Conservation (phyloP, 2,113 vertebrate species). For the Campylorhamphus procurvoides region DNA sequence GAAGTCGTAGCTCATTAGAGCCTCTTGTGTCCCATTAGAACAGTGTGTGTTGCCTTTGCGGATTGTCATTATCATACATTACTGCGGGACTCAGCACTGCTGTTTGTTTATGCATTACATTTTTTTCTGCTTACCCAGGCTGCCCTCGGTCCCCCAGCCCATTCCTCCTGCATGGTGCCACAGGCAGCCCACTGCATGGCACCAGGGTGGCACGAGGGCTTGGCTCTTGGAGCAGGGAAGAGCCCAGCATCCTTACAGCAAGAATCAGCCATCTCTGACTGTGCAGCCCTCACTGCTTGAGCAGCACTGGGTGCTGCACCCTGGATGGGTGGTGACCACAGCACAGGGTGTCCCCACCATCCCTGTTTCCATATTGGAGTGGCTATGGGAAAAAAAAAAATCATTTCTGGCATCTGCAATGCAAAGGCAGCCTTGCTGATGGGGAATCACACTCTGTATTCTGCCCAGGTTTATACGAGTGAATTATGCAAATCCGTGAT, state of each 20-base stretch:
- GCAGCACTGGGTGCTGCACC: not conserved
- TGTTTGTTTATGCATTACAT: slow-evolving; percentile 52
- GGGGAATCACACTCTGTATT: slow-evolving; percentile 71
- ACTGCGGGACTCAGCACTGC: slow-evolving; percentile 47
- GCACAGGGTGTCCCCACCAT: accelerated
- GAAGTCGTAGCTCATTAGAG: slow-evolving; percentile 68
- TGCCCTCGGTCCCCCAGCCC: not conserved
- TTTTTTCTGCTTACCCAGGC: slow-evolving; percentile 23
- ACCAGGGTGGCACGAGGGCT: not conserved
- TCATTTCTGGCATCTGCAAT: slow-evolving; percentile 34
- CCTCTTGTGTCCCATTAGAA: slow-evolving; percentile 64
- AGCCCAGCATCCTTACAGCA: not conserved
- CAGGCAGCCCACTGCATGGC: not conserved
- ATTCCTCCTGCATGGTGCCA: not conserved
- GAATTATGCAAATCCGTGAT: slow-evolving; percentile 84
- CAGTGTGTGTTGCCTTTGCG: slow-evolving; percentile 51
- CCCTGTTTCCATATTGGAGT: not conserved
- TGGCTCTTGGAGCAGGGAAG: not conserved
- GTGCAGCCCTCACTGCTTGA: not conserved
- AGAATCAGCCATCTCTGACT: not conserved
- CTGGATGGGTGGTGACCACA: accelerated
- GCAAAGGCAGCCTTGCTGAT: slow-evolving; percentile 52
- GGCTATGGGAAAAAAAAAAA: not conserved
- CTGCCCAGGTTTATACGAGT: slow-evolving; percentile 78
- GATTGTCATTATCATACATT: slow-evolving; percentile 62